Evolutionary conservation across 2,113 vertebrate genomes (phyloP), one percentile per base, ranked within the genome.

Genomic region (Pavo muticus): DNA sequence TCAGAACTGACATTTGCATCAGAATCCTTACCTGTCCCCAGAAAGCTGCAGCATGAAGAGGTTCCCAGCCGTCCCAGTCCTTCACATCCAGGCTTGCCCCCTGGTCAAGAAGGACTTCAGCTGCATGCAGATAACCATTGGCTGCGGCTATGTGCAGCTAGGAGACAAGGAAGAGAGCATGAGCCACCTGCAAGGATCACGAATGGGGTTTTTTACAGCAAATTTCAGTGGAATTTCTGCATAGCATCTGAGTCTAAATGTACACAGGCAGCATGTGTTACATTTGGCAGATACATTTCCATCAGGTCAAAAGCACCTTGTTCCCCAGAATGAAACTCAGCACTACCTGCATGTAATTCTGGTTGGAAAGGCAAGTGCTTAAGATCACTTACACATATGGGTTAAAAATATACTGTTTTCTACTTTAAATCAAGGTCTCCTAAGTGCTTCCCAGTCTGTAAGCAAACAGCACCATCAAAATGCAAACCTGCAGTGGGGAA

Each of bases 51-150:
- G 99, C 99, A 3, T 99, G 99, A 67, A 99, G 98, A 30, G 99
- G 99, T 94, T 99, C 99, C 99, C 99, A 99, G 91, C 99, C 98
- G 7, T 99, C 99, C 70, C 98, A 98, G 96, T 99, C 99, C 84
- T 98, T 98, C 65, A 99, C 92, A 78, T 99, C 99, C 96, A 99
- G 98, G 20, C 97, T 98, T 45, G 98, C 98, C 15, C 99, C 99
- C 1, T 98, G 98, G 96, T 99, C 99, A 84, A 99, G 97, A 29
- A 99, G 98, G 74, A 98, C 97, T 97, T 99, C 99, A 45, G 99
- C 98, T 68, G 98, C 99, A 95, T 99, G 98, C 69, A 98, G 97
- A 67, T 98, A 99, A 76, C 99, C 99, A n/a, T 99, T 99, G 56
- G 99, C 99, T 65, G 99, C 99, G 70, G 99, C 96, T 73, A 99